Percentiles rank a stretch among this genome's conserved stretches.
Conservation (phyloP, 2,888 invertebrate species). For the Pteria penguin region DNA sequence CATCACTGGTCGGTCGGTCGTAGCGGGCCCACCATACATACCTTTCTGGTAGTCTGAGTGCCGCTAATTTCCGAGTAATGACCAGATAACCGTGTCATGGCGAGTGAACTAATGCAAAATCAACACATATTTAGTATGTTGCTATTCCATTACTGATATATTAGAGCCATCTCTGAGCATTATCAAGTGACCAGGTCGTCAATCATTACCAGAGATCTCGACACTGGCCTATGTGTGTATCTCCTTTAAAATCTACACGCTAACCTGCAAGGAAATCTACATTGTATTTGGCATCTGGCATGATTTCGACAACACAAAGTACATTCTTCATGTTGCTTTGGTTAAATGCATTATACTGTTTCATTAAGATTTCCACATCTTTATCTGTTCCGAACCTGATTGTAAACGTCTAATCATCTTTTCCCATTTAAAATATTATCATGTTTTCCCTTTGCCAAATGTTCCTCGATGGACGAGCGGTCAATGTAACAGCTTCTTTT, state of each 20-base stretch:
- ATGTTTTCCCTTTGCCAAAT: too few species aligned
- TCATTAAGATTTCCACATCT: too few species aligned
- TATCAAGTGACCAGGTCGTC: not conserved
- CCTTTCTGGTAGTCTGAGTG: not conserved
- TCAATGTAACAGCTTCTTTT: too few species aligned
- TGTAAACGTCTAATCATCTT: too few species aligned
- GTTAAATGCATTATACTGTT: not conserved
- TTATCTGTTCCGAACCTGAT: too few species aligned
- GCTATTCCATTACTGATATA: not conserved
- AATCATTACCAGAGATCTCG: not conserved
- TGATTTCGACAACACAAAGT: not conserved
- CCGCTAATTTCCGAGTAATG: slow-evolving; percentile 7
- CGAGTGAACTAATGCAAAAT: not conserved
- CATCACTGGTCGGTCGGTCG: too few species aligned
- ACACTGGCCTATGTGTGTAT: not conserved
- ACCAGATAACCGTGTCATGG: not conserved
- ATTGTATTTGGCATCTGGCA: not conserved
- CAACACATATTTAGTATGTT: slow-evolving; percentile 2
- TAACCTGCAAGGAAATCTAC: not conserved
- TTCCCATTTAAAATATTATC: too few species aligned
- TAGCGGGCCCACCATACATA: too few species aligned
- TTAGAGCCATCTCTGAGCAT: not conserved
- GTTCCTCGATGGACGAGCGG: too few species aligned
- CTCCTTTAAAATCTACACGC: not conserved
- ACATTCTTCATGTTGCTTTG: not conserved